Base-by-base conservation (phyloP, 2,113 vertebrate species). In the Chitala chitala region DNA sequence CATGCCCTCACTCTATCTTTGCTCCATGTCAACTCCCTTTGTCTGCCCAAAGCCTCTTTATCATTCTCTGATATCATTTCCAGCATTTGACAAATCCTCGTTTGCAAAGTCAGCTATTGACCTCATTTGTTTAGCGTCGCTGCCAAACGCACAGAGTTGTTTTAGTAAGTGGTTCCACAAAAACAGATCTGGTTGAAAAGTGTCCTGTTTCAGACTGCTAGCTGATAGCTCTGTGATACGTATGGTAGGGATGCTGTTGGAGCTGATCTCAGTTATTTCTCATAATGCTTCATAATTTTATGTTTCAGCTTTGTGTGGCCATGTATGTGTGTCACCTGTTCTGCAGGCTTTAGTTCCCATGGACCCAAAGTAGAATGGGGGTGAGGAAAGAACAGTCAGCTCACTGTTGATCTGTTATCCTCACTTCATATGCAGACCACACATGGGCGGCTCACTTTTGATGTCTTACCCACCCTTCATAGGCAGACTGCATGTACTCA, bases 281-380 rank as follows among this genome's bases (percentile, higher is more conserved):
- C n/a, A n/a, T n/a, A n/a, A n/a, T n/a, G n/a, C n/a, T n/a, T n/a
- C n/a, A n/a, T n/a, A n/a, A n/a, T n/a, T n/a, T n/a, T n/a, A n/a
- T n/a, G n/a, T n/a, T n/a, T n/a, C n/a, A n/a, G n/a, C n/a, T n/a
- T n/a, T n/a, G n/a, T 56, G 20, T 22, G 24, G 20, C 5, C 1
- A 22, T 75, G 75, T 56, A 71, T 87, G 86, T 84, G 83, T 80
- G 85, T 91, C 91, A 92, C 90, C 89, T 91, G 89, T 87, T 91
- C 80, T 79, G 54, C 71, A 54, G 79, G 82, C 79, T 74, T 24
- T 64, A 83, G 85, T 92, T 92, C 90, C 88, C 90, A 91, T 87
- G 87, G 82, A 78, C 46, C 26, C 42, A 48, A 46, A 31, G n/a
- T 13, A 69, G 40, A 63, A 36, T 0, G 17, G 59, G 17, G 10